Base-by-base conservation (phyloP, 1,140 invertebrate genomes). In the Drosophila kohkoa region DNA sequence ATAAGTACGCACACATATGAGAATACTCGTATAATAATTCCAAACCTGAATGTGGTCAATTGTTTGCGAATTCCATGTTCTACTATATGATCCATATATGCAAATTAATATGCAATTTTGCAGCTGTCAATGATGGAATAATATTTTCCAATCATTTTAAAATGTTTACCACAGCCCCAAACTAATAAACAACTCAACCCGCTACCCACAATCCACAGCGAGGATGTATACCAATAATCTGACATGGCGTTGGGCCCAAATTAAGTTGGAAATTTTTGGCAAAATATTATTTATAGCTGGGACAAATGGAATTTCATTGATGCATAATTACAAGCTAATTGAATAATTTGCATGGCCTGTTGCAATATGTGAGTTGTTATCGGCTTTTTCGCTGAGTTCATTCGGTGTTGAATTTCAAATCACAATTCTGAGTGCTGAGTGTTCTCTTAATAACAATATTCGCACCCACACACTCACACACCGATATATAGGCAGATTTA, bases 71-170 rank as follows among this genome's bases (percentile, higher is more conserved):
- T 83, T 83, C 45, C 46, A 16, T 25, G 51, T 43, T 55, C 54
- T 45, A 57, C 54, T 45, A 57, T 74, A 13, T 60, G 54, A 58
- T 41, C 32, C 63, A 68, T 85, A 57, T 69, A 77, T 79, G 73
- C 80, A 88, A 88, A 88, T 88, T 73, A 82, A 68, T 74, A 82
- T 59, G 72, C 62, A 43, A 64, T 57, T 67, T 69, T 67, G 69
- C 83, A 83, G 83, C 83, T 86, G 83, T 82, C 73, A 88, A 72
- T 87, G 65, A 77, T 79, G 66, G 54, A 77, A 87, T 87, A 87
- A 83, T 88, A 83, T 87, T 87, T 68, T 82, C 82, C 80, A 82
- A 88, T 88, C 86, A 82, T 82, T 82, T 79, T 48, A 49, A 73
- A 88, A 77, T 82, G 68, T 57, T 63, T 30, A 51, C 69, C 75